These are phyloP conservation scores for Podarcis raffonei DNA, from an alignment of 2,113 vertebrate genomes.

Conservation along the genomic window DNA sequence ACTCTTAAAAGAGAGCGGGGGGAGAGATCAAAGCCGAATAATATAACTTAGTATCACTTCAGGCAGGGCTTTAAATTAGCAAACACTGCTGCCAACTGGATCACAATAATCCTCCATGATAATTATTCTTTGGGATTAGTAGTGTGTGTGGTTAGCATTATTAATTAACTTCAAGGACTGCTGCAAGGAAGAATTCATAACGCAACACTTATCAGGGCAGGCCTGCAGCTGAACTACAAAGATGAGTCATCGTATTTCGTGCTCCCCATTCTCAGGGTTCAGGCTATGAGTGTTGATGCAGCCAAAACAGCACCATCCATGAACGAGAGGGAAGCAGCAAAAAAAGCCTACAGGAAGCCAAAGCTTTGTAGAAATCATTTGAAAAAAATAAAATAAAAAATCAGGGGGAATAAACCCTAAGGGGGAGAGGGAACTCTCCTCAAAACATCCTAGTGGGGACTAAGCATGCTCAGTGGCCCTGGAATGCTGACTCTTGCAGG, in stretches of 20 bases:
- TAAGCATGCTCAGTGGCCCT: neutral
- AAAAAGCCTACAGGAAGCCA: too few relatives aligned
- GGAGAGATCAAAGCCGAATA: conserved; percentile 39
- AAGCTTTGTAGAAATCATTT: neutral
- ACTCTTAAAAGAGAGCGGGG: neutral
- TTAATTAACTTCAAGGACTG: conserved; percentile 42
- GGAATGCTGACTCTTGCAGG: neutral
- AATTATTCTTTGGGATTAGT: conserved; percentile 35
- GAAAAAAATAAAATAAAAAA: too few relatives aligned
- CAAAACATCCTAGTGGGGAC: neutral
- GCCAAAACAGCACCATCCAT: neutral
- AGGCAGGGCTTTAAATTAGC: conserved; percentile 43
- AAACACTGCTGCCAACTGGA: conserved; percentile 39
- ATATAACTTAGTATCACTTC: conserved; percentile 31
- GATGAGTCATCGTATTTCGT: neutral
- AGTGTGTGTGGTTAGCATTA: conserved; percentile 22
- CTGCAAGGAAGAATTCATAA: conserved; percentile 10
- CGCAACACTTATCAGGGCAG: neutral
- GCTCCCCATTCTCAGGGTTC: neutral
- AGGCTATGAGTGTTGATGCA: neutral
- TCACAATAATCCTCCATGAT: conserved; percentile 28
- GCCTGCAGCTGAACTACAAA: neutral
- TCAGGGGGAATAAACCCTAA: too few relatives aligned
- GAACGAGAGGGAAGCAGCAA: neutral
- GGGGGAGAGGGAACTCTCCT: neutral